Conservation (phyloP, 1,140 invertebrate genomes). For the Ruditapes philippinarum region DNA sequence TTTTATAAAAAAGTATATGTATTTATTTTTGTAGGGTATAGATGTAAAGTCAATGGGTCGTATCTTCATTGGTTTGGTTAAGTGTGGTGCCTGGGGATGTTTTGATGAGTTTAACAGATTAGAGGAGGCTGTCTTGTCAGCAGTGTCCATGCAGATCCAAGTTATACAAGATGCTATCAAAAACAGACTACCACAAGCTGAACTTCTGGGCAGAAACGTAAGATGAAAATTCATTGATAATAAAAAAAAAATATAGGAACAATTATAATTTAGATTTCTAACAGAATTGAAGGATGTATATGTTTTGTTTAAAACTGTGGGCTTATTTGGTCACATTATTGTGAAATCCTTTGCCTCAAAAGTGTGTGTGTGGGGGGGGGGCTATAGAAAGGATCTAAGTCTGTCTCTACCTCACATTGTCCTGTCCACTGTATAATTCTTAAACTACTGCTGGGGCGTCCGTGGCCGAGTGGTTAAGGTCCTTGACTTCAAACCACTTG, state of each 20-base stretch:
- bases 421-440: no score
- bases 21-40: conserved; percentile 90
- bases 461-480: no score
- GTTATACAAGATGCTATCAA: conserved; percentile 95
- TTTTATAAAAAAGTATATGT: background rate
- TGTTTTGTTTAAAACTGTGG: no score
- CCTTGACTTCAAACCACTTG: no score
- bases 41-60: conserved; percentile 97
- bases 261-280: no score
- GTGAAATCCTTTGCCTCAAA: no score
- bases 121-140: conserved; percentile 96
- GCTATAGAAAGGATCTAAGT: no score
- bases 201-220: conserved; percentile 92
- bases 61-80: conserved; percentile 96
- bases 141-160: conserved; percentile 96
- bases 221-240: conserved; percentile 69
- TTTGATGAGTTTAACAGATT: conserved; percentile 99
- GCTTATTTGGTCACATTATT: no score
- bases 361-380: no score
- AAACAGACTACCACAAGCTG: conserved; percentile 89
- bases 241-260: background rate
- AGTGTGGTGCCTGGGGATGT: conserved; percentile 99
- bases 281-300: no score
- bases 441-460: no score
- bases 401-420: no score